Evolutionary conservation across 2,888 invertebrate genomes (phyloP).

Genomic region (Taenaris catops): DNA sequence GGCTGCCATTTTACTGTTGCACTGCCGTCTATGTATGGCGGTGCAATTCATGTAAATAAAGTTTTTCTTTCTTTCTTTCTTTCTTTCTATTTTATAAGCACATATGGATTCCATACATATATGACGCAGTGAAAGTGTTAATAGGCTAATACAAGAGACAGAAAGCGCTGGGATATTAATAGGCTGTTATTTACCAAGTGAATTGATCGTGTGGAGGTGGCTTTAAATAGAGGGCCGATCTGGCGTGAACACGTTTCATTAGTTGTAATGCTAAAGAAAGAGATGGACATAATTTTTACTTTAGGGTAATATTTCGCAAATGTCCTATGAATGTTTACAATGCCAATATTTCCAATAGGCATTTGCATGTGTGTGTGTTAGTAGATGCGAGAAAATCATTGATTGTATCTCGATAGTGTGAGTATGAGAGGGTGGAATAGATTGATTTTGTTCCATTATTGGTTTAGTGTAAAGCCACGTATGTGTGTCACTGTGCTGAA

Average conservation of each 20-base stretch:
- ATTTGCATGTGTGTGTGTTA: constrained; percentile 39
- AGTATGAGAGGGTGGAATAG: constrained; percentile 68
- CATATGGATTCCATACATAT: no score
- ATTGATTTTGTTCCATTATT: constrained; percentile 78
- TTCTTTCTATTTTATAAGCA: no score
- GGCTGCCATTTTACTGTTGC: no score
- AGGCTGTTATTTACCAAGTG: no score
- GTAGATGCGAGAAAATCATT: constrained; percentile 50
- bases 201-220: no score
- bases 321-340: constrained; percentile 73
- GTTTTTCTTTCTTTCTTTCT: no score
- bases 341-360: constrained; percentile 70
- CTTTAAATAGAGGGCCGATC: no score
- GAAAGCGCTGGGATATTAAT: no score
- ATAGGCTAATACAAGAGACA: no score
- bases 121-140: no score
- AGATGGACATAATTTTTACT: constrained; percentile 42
- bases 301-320: constrained; percentile 65
- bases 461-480: constrained; percentile 77
- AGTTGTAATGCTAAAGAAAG: constrained; percentile 33
- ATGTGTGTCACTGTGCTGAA: constrained; percentile 76
- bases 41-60: no score
- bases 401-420: constrained; percentile 53
- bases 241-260: constrained; percentile 29
- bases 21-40: no score